These are phyloP conservation scores for Malacoctenus gilli DNA, from an alignment of 2,797 vertebrate genomes.

Conservation along the genomic window DNA sequence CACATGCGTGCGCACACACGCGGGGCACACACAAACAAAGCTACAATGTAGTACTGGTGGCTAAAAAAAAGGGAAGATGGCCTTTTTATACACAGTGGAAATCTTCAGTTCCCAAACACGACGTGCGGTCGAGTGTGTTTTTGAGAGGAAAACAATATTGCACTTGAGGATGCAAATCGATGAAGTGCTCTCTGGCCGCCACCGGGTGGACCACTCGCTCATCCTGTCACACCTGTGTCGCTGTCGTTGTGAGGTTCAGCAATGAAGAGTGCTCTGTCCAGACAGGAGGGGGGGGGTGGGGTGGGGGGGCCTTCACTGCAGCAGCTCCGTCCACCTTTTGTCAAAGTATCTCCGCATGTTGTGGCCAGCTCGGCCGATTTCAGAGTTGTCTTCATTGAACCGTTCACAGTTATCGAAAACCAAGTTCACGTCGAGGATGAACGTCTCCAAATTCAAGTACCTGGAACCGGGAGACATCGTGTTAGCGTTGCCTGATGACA, in stretches of 20 bases:
- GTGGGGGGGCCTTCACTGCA: slow-evolving; percentile 78
- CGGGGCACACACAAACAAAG: not conserved
- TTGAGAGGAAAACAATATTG: slow-evolving; percentile 86
- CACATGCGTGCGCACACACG: slow-evolving; percentile 44
- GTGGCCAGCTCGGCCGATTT: slow-evolving; percentile 94
- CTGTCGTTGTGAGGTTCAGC: slow-evolving; percentile 71
- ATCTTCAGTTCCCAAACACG: slow-evolving; percentile 82
- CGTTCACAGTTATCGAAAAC: slow-evolving; percentile 99
- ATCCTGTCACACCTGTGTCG: slow-evolving; percentile 67
- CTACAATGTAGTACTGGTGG: slow-evolving; percentile 81
- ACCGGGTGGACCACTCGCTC: slow-evolving; percentile 81
- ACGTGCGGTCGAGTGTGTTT: slow-evolving; percentile 87
- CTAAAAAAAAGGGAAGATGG: slow-evolving; percentile 70
- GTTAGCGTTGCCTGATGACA: not conserved
- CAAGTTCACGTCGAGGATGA: slow-evolving; percentile 93
- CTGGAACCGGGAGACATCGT: slow-evolving; percentile 71
- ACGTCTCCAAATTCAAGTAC: slow-evolving; percentile 90
- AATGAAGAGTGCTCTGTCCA: slow-evolving; percentile 43
- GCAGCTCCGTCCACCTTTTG: slow-evolving; percentile 93
- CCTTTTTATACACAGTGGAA: slow-evolving; percentile 83
- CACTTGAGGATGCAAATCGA: slow-evolving; percentile 84
- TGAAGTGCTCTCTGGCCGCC: slow-evolving; percentile 45
- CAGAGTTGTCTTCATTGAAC: slow-evolving; percentile 97
- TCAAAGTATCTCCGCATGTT: slow-evolving; percentile 97
- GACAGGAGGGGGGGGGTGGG: slow-evolving; percentile 13